These are phyloP conservation scores for Hesperophylax magnus DNA, from an alignment of 1,140 invertebrate genomes.

Conservation along the genomic window DNA sequence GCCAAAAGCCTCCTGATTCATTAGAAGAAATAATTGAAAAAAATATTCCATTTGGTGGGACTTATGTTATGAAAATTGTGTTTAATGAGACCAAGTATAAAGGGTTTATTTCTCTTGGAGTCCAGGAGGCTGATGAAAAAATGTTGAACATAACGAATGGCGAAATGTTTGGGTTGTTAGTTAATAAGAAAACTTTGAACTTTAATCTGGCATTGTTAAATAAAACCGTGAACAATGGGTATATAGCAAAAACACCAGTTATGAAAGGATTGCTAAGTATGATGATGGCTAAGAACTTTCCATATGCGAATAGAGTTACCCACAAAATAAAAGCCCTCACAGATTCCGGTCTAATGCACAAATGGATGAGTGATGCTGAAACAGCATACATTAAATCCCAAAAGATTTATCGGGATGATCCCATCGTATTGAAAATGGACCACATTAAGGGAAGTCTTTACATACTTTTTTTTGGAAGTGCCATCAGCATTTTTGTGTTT, in stretches of 20 bases:
- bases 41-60: neutral
- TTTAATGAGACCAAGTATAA: neutral
- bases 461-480: neutral
- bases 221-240: neutral
- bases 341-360: conserved; percentile 2
- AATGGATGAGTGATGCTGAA: neutral
- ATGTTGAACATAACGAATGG: neutral
- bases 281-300: conserved; percentile 26
- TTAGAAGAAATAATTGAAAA: neutral
- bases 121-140: neutral
- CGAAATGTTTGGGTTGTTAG: neutral
- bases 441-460: conserved; percentile 23
- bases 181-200: neutral
- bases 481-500: neutral
- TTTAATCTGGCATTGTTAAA: neutral
- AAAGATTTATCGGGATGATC: neutral
- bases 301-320: neutral
- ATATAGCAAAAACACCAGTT: neutral
- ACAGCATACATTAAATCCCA: neutral
- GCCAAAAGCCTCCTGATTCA: neutral
- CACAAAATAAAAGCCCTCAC: neutral
- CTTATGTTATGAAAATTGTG: neutral
- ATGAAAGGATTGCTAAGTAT: neutral
- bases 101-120: neutral
- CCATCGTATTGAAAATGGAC: conserved; percentile 26